phyloP scores from a whole-genome alignment of 1,140 invertebrate genomes.

The Orchestia grillus region DNA sequence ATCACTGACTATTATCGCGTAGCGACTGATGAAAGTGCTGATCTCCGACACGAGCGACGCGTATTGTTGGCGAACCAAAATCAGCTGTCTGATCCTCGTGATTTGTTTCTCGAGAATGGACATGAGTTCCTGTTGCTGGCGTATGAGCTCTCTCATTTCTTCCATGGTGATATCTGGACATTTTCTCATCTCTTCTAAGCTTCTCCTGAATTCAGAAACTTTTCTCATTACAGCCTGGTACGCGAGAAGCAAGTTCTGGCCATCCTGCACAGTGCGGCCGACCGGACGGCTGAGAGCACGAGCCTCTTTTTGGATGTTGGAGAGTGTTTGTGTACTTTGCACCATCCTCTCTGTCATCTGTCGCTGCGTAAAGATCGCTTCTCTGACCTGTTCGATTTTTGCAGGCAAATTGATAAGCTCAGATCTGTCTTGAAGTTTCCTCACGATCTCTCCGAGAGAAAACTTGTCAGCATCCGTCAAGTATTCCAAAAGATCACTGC shows the following conservation, averaged over 20 bases:
- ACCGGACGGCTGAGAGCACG: conserved; percentile 87
- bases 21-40: conserved; percentile 86
- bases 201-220: conserved; percentile 83
- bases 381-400: conserved; percentile 79
- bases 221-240: conserved; percentile 85
- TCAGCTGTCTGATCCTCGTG: conserved; percentile 77
- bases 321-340: conserved; percentile 84
- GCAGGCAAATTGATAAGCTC: conserved; percentile 83
- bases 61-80: conserved; percentile 88
- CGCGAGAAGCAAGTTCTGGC: conserved; percentile 79
- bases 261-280: conserved; percentile 77
- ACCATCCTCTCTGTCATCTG: conserved; percentile 82
- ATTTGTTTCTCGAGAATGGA: conserved; percentile 87
- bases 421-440: conserved; percentile 83
- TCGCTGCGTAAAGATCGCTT: conserved; percentile 84
- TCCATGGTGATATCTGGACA: conserved; percentile 77
- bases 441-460: conserved; percentile 83
- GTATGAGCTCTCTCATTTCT: conserved; percentile 83
- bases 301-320: conserved; percentile 84
- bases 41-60: conserved; percentile 88
- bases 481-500: conserved; percentile 83
- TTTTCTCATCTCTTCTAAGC: conserved; percentile 82
- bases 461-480: conserved; percentile 88
- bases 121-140: conserved; percentile 87
- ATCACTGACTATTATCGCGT: conserved; percentile 86